Percentiles rank a stretch among this genome's conserved stretches.
These are phyloP conservation scores for Enoplolaimus lenunculus DNA, from an alignment of 2,888 invertebrate species.

Conservation along the genomic window DNA sequence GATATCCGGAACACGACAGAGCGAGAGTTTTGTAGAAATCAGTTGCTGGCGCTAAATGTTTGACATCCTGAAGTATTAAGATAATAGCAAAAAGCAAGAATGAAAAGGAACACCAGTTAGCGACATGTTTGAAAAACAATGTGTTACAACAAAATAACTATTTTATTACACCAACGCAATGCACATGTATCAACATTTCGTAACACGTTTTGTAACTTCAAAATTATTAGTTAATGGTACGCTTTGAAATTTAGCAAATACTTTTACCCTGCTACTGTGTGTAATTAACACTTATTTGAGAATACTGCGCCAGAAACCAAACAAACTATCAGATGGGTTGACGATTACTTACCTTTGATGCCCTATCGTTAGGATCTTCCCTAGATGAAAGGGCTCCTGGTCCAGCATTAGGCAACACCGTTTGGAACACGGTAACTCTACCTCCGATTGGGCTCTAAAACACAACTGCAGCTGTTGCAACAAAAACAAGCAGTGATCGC, in stretches of 20 bases:
- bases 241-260: too few species aligned
- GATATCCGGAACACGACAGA: conserved; percentile 86
- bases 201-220: too few species aligned
- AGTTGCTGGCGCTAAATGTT: conserved; percentile 77
- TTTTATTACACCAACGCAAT: too few species aligned
- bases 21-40: conserved; percentile 95
- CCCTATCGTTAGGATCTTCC: conserved; percentile 72
- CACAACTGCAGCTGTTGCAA: too few species aligned
- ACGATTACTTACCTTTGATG: conserved; percentile 52
- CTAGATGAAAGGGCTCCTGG: conserved; percentile 70
- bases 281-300: too few species aligned
- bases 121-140: not conserved
- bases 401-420: conserved; percentile 57
- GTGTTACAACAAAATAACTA: conserved; percentile 1
- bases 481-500: too few species aligned
- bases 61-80: conserved; percentile 53
- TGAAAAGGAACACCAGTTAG: not conserved
- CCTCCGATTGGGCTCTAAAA: conserved; percentile 72
- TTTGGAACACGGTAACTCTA: conserved; percentile 81
- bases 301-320: too few species aligned
- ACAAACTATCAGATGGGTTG: too few species aligned
- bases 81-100: too few species aligned
- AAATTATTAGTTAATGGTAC: too few species aligned
- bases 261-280: too few species aligned
- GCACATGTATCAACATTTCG: too few species aligned